Evolutionary conservation across 2,113 vertebrate genomes (phyloP).

Genomic region (Pelusios castaneus): DNA sequence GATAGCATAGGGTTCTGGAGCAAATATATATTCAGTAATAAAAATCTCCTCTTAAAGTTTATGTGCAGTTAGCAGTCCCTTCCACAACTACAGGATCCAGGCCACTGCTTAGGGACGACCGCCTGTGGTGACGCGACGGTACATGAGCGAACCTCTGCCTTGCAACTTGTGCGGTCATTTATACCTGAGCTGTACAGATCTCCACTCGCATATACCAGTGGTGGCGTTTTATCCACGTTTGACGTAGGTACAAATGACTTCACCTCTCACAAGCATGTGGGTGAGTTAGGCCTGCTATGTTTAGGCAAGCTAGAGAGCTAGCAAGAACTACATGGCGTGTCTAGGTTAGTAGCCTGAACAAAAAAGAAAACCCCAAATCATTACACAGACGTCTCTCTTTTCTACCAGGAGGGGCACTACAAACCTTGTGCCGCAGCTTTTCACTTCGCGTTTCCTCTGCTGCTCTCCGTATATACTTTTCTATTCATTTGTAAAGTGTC

Average conservation of each 20-base stretch:
- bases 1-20: not conserved
- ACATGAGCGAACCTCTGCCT: not conserved
- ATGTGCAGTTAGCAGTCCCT: not conserved
- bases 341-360: not conserved
- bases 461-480: not conserved
- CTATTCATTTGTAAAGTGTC: not conserved
- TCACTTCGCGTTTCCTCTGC: not conserved
- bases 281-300: not conserved
- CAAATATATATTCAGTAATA: not conserved
- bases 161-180: not conserved
- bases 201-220: not conserved
- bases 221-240: not conserved
- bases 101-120: not conserved
- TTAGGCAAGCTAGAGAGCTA: not conserved
- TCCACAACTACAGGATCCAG: not conserved
- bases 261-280: not conserved
- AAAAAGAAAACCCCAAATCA: not conserved
- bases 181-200: not conserved
- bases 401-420: not conserved
- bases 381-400: not conserved
- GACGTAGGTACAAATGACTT: not conserved
- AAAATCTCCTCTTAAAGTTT: not conserved
- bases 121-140: not conserved
- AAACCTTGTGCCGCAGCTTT: not conserved
- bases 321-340: not conserved